phyloP scores from a whole-genome alignment of 2,888 invertebrate species.

The Sturmia bella region DNA sequence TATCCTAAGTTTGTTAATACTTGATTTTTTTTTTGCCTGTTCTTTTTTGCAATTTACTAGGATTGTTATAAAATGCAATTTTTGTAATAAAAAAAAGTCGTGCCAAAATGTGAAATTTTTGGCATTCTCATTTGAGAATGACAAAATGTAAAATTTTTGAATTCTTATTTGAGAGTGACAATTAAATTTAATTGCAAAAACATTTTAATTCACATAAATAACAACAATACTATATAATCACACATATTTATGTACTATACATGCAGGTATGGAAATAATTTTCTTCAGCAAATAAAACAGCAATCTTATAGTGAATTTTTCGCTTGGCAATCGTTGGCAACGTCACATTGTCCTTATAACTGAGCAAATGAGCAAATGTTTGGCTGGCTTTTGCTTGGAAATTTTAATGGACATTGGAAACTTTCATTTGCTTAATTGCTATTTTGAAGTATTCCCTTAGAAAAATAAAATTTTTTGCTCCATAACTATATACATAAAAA shows the following conservation, averaged over 20 bases:
- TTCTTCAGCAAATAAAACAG: no score
- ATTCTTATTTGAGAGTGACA: conserved; percentile 50
- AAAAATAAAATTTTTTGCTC: no score
- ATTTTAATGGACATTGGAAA: not conserved
- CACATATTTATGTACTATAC: not conserved
- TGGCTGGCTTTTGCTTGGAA: not conserved
- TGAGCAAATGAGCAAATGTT: not conserved
- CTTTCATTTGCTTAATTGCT: conserved; percentile 3
- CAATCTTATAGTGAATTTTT: no score
- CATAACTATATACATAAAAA: no score
- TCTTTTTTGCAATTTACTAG: conserved; percentile 46
- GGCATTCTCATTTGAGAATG: no score
- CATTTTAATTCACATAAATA: conserved; percentile 61
- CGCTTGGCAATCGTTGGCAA: not conserved
- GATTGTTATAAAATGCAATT: conserved; percentile 56
- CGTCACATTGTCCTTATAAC: not conserved
- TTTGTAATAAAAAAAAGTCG: conserved; percentile 59
- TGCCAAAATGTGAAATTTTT: conserved; percentile 62
- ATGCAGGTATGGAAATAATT: not conserved
- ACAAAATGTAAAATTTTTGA: conserved; percentile 51
- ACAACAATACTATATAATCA: not conserved
- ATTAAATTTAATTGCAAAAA: conserved; percentile 70
- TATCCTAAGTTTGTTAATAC: conserved; percentile 30
- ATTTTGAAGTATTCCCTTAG: no score
- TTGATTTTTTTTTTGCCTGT: not conserved